Evolutionary conservation across 2,888 invertebrate species (phyloP), one percentile per base, ranked within the genome.

Genomic region (Eudemis profundana): DNA sequence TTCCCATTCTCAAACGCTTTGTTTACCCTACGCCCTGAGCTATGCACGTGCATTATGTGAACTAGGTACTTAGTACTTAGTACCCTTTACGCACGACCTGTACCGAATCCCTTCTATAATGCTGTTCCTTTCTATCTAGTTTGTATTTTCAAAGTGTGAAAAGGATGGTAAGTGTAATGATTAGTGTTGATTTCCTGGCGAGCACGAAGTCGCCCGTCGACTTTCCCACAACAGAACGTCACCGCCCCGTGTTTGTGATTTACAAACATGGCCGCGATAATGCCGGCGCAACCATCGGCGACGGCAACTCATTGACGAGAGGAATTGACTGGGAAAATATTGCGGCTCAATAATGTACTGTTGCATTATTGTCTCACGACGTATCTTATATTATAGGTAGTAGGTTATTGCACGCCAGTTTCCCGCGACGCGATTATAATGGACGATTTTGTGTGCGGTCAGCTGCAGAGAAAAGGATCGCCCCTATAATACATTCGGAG

Each of bases 261-360:
- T 74, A 74, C 73, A 76, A 75, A 76, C 72, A 77, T 67, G 73
- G 69, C 40, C 65, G 72, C 71, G 61, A 67, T 61, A 68, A 69
- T 67, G 61, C 70, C 67, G 66, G 69, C 66, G 66, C 69, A 57
- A 61, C 66, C 72, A 74, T 78, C 77, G 74, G 74, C 76, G 70
- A 78, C 73, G 68, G 70, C 70, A 59, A 59, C 64, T 53, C 60
- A 65, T 65, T 65, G 65, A 60, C 46, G 66, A 74, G 73, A 73
- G 65, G 69, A 72, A 72, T 69, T 66, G 70, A 78, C 74, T 82
- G 78, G 71, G 77, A 80, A 81, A 77, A 78, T 77, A 75, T 78
- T 59, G 72, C 69, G 68, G 63, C 72, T 68, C 68, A 54, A 44
- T 50, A 61, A 14, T 51, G 56, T 33, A 49, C 23, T 63, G 42